Evolutionary conservation across 1,140 invertebrate species (phyloP), one percentile per base, ranked within the genome.

Genomic region (Delia radicum): DNA sequence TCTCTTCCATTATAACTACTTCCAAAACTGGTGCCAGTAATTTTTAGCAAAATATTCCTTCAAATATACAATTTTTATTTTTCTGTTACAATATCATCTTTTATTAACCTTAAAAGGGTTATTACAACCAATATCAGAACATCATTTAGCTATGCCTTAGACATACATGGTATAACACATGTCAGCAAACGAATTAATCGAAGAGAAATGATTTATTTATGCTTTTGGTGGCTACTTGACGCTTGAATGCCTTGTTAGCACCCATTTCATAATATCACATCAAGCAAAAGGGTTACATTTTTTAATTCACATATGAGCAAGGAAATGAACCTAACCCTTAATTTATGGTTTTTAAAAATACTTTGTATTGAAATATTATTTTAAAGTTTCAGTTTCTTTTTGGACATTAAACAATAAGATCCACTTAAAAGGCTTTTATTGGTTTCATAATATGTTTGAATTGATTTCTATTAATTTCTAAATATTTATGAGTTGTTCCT

Each of bases 201-300:
- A 82, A 82, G 82, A 84, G 83, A 84, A 84, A 84, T 84, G 83
- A 84, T 84, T 84, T 84, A 84, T 84, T 84, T 84, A 84, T 78
- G 80, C 80, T 81, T 82, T 69, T 69, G 65, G 65, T 78, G 81
- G 76, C 76, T 42, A 55, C n/a, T 77, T 77, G 75, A 78, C 76
- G 77, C 80, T 79, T 80, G 80, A 76, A 75, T 79, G 81, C 79
- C 77, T 81, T 76, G 61, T 73, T 62, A 76, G 69, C 67, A 75
- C 42, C 27, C 67, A 71, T 26, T 7, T 24, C 31, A 48, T 7
- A 33, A 33, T 4, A 29, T 4, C 33, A 69, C n/a, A 67, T 7
- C 26, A 67, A 73, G 10, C 2, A 27, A 73, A 27, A 42, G 42
- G 71, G 42, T 48, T 48, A 73, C 21, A 42, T 26, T 33, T 46